These are phyloP conservation scores for Acestrorhynchus altus DNA, from an alignment of 2,797 vertebrate species.

Conservation along the genomic window DNA sequence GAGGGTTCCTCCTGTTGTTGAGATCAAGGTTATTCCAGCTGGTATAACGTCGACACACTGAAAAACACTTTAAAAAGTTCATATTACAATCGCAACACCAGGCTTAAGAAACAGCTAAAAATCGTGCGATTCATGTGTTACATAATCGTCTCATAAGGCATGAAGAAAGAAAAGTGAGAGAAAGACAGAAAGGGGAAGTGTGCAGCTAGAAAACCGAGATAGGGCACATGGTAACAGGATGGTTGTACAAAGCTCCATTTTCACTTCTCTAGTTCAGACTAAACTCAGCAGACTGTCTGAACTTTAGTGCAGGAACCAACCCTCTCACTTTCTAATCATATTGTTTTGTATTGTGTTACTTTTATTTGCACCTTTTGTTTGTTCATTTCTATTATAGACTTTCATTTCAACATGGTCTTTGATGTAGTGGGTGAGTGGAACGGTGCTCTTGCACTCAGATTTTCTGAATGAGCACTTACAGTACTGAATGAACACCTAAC, in stretches of 20 bases:
- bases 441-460: too few relatives aligned
- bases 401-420: too few relatives aligned
- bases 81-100: not conserved
- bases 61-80: too few relatives aligned
- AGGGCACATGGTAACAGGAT: constrained; percentile 7
- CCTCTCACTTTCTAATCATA: too few relatives aligned
- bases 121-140: not conserved
- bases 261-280: not conserved
- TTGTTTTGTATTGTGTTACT: too few relatives aligned
- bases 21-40: not conserved
- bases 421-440: too few relatives aligned
- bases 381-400: too few relatives aligned
- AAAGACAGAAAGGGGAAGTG: constrained; percentile 56
- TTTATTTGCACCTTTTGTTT: too few relatives aligned
- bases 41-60: not conserved
- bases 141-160: not conserved
- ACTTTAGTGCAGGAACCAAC: not conserved
- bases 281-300: constrained; percentile 2
- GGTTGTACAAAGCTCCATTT: not conserved
- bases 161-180: too few relatives aligned
- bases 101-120: not conserved
- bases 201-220: constrained; percentile 53
- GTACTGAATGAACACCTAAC: not conserved
- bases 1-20: not conserved
- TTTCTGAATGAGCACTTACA: not conserved